Evolutionary conservation across 2,888 invertebrate genomes (phyloP).

Genomic region (Pheosia tremula): DNA sequence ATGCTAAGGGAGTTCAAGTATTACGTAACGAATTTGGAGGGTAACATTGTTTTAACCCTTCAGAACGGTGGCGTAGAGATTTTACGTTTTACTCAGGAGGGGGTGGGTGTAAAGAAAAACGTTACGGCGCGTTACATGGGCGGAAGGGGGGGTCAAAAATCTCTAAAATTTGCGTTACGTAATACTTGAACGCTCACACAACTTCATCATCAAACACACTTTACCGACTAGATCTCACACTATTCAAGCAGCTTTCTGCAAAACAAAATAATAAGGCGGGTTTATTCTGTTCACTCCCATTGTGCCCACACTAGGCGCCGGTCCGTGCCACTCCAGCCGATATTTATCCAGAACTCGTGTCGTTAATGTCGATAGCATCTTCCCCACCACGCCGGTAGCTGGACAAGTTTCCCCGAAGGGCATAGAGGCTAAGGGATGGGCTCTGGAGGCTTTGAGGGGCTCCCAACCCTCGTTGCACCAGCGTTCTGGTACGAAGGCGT

Average conservation of each 20-base stretch:
- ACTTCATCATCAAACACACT: not conserved
- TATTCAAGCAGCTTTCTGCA: constrained; percentile 67
- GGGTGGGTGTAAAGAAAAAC: no score
- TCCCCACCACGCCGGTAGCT: constrained; percentile 58
- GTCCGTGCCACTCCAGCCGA: constrained; percentile 78
- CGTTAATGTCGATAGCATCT: constrained; percentile 61
- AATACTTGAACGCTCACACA: no score
- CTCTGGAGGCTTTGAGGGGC: constrained; percentile 63
- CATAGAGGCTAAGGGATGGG: constrained; percentile 64
- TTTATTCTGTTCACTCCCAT: constrained; percentile 70
- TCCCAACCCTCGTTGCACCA: constrained; percentile 70
- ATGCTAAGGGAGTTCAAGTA: no score
- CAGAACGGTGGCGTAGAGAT: no score
- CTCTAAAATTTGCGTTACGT: no score
- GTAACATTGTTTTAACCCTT: no score
- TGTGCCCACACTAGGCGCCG: constrained; percentile 57
- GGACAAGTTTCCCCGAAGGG: constrained; percentile 74
- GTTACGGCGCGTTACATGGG: no score
- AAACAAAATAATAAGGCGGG: constrained; percentile 71
- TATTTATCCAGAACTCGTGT: constrained; percentile 66
- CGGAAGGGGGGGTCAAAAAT: no score
- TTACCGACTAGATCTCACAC: constrained; percentile 9
- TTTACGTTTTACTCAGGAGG: no score
- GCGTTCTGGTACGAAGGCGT: constrained; percentile 73
- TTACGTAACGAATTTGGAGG: no score